A percentile compares a stretch with the other conserved stretches of the same genome.
Evolutionary conservation across 2,888 invertebrate genomes (phyloP).

Genomic region (Eupithecia centaureata): DNA sequence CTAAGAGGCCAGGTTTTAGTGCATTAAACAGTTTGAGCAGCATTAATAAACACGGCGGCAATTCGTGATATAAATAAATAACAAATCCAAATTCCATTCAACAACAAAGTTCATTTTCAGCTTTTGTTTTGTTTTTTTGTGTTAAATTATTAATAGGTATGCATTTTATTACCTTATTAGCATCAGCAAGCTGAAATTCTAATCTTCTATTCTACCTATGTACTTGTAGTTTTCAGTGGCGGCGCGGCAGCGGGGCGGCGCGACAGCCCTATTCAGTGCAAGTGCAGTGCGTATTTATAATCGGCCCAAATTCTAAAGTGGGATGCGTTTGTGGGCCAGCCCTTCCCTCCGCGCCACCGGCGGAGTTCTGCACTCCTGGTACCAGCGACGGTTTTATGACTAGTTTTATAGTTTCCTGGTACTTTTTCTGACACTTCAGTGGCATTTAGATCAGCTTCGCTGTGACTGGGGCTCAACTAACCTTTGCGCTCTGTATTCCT

Average conservation of each 20-base stretch:
- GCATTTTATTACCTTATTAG: no score
- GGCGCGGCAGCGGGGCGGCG: no score
- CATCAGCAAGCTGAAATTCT: no score
- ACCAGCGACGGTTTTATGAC: slow-evolving; percentile 37
- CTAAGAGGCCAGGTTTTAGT: no score
- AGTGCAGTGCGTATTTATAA: slow-evolving; percentile 82
- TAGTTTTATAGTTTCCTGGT: slow-evolving; percentile 36
- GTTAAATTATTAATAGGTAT: no score
- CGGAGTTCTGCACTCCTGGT: slow-evolving; percentile 55
- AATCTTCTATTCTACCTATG: no score
- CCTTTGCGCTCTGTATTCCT: not conserved
- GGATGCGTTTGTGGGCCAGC: slow-evolving; percentile 83
- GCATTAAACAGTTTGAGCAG: no score
- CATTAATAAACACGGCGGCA: no score
- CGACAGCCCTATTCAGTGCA: slow-evolving; percentile 73
- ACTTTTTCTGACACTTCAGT: slow-evolving; percentile 16
- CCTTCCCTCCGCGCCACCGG: slow-evolving; percentile 57
- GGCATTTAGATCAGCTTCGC: slow-evolving; percentile 4
- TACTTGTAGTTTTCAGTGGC: not conserved
- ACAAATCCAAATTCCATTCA: no score
- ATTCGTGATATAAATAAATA: no score
- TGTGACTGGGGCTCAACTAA: slow-evolving; percentile 4
- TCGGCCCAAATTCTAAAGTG: slow-evolving; percentile 82
- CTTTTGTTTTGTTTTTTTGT: no score
- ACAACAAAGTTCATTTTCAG: no score